Evolutionary conservation across 2,113 vertebrate species (phyloP), one percentile per base, ranked within the genome.

Genomic region (Laticauda colubrina): DNA sequence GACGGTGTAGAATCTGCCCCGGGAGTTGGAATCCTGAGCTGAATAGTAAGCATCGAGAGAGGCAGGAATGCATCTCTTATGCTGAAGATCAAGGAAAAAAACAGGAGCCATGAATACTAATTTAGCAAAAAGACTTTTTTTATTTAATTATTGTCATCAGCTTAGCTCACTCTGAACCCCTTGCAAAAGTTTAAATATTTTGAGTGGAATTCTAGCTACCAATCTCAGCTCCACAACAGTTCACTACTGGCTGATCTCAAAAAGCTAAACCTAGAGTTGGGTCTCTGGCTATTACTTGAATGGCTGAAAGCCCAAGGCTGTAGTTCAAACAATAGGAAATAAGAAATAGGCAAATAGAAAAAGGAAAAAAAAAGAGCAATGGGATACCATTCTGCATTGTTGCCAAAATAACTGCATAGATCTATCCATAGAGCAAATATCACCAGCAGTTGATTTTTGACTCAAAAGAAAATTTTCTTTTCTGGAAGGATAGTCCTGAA

Each of bases 21-120:
- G 98, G 14, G 98, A 99, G 97, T 97, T 99, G 97, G 98, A 98
- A 90, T 99, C 99, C 97, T 99, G 99, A 86, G 99, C 98, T 0
- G 98, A 98, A 95, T 99, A 99, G 97, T 99, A 99, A 0, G 99
- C 99, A 88, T 99, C 99, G 97, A 99, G 98, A 0, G 99, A 99
- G 69, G 99, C 98, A 0, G 99, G 99, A 97, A 99, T 99, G 94
- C 99, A 99, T 75, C 99, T 98, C 97, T 99, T 99, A 98, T 99
- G 99, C 99, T 99, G 97, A 45, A 64, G 86, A 93, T 20, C 86
- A 95, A 55, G 91, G 29, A 2, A 90, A 59, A 92, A 85, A 93
- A 94, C 10, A 59, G 90, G 53, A 95, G 87, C 89, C 90, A 88
- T 57, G 2, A 94, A 61, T 0, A 20, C 12, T 15, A 89, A 91